Conservation (phyloP, 2,888 invertebrate genomes). For the Tholera decimalis region DNA sequence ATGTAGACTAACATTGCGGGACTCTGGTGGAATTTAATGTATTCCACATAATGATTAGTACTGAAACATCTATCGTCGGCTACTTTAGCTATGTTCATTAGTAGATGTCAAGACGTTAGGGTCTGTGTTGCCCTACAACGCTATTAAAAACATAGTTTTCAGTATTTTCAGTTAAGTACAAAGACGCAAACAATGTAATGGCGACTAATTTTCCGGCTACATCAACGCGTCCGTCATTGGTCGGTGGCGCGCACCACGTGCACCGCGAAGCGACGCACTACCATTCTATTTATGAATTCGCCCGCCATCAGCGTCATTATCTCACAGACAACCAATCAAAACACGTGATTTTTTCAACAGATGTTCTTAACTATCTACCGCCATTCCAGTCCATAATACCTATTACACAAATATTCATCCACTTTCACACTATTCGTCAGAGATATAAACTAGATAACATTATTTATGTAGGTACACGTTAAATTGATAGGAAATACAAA, state of each 20-base stretch:
- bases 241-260: constrained; percentile 47
- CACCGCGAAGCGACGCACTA: constrained; percentile 63
- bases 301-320: constrained; percentile 66
- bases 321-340: constrained; percentile 71
- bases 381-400: constrained; percentile 46
- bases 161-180: constrained; percentile 27
- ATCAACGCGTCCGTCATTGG: constrained; percentile 68
- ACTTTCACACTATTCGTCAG: constrained; percentile 57
- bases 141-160: constrained; percentile 18
- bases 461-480: constrained; percentile 46
- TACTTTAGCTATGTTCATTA: background rate
- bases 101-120: background rate
- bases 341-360: constrained; percentile 46
- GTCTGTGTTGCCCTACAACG: background rate
- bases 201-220: constrained; percentile 47
- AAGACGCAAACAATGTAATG: constrained; percentile 34
- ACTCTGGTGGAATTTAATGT: background rate
- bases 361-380: constrained; percentile 50
- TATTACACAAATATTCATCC: constrained; percentile 46
- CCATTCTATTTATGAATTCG: constrained; percentile 62
- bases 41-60: background rate
- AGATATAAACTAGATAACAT: constrained; percentile 60
- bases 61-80: background rate
- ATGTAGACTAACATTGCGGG: background rate
- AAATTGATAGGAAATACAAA: constrained; percentile 56